These are phyloP conservation scores for Philopedon plagiatum DNA, from an alignment of 2,888 invertebrate species.

Conservation along the genomic window DNA sequence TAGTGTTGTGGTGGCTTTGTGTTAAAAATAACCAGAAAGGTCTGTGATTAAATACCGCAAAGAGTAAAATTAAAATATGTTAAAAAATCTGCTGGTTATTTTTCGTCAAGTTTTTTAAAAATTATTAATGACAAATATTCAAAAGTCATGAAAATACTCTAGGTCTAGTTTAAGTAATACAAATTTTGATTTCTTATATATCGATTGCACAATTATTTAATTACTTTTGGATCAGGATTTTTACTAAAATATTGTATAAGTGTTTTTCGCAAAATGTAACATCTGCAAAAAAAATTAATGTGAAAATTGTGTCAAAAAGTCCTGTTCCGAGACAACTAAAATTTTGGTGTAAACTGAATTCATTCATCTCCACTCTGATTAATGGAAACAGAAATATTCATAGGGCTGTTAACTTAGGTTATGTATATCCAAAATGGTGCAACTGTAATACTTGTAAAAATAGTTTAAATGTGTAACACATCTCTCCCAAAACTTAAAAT, in stretches of 20 bases:
- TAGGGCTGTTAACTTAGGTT: background rate
- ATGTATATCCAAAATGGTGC: constrained; percentile 36
- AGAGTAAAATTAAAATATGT: no score
- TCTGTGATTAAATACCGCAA: no score
- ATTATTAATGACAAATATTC: background rate
- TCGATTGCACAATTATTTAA: background rate
- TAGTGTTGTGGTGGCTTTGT: constrained; percentile 22
- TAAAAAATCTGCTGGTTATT: background rate
- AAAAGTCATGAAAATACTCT: background rate
- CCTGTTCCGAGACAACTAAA: background rate
- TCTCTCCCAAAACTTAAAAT: constrained; percentile 17
- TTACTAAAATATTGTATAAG: background rate
- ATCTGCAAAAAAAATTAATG: background rate
- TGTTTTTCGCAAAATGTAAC: no score
- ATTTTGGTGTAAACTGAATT: background rate
- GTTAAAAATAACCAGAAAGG: constrained; percentile 14
- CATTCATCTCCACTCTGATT: background rate
- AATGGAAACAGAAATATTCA: background rate
- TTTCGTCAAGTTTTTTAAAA: background rate
- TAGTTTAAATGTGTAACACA: constrained; percentile 2
- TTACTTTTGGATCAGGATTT: background rate
- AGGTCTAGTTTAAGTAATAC: background rate
- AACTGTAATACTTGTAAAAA: constrained; percentile 21
- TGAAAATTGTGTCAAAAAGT: background rate
- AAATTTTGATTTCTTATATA: background rate